Percentiles rank a stretch among this genome's conserved stretches.
Conservation (phyloP, 1,140 invertebrate genomes). For the Gonioctena quinquepunctata region DNA sequence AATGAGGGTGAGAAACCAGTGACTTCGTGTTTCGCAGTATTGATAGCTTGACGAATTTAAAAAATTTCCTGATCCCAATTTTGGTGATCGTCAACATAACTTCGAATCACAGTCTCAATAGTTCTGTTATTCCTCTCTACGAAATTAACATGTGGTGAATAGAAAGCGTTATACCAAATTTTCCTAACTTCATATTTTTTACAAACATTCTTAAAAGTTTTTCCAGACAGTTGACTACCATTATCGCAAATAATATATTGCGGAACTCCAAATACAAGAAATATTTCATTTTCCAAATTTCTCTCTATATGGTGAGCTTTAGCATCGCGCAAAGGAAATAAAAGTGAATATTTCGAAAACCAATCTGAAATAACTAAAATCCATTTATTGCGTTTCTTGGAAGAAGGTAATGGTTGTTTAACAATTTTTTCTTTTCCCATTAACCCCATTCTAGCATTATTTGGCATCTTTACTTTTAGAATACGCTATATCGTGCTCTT, state of each 20-base stretch:
- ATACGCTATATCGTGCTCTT: too few relatives aligned
- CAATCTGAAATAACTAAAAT: constrained; percentile 7
- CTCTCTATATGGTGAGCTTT: not conserved
- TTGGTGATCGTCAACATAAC: constrained; percentile 16
- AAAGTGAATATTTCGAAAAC: not conserved
- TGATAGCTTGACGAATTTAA: constrained; percentile 13
- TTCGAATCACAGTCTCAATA: not conserved
- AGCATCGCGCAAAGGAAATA: not conserved
- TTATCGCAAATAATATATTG: constrained; percentile 17
- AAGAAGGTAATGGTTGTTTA: constrained; percentile 13
- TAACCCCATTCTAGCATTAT: constrained; percentile 7
- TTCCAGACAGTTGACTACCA: not conserved
- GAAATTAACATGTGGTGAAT: not conserved
- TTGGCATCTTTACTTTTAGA: constrained; percentile 18
- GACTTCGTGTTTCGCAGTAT: constrained; percentile 1
- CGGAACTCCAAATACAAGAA: constrained; percentile 27
- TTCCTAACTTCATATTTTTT: not conserved
- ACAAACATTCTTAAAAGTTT: not conserved
- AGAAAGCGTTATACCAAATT: not conserved
- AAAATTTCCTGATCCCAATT: constrained; percentile 13
- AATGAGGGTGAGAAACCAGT: not conserved
- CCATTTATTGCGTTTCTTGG: constrained; percentile 29
- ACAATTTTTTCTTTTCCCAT: constrained; percentile 18
- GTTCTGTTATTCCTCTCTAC: not conserved
- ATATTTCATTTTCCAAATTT: constrained; percentile 1